Conservation (phyloP, 2,797 vertebrate genomes). For the Ataeniobius toweri region DNA sequence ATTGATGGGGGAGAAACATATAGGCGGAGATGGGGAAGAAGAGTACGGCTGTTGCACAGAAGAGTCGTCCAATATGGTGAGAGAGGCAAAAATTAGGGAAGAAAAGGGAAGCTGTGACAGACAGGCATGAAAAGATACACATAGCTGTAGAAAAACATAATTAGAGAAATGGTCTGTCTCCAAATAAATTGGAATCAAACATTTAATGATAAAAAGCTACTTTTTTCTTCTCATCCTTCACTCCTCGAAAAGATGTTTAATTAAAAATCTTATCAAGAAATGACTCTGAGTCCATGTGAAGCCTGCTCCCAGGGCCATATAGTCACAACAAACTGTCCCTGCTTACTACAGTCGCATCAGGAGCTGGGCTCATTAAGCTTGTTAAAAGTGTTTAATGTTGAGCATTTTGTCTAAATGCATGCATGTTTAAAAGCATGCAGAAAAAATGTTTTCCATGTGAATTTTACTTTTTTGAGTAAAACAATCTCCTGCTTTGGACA, state of each 20-base stretch:
- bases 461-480: constrained; percentile 16
- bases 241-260: constrained; percentile 74
- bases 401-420: not conserved
- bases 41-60: constrained; percentile 10
- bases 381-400: constrained; percentile 56
- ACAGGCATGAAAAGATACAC: constrained; percentile 45
- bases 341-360: constrained; percentile 65
- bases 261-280: constrained; percentile 82
- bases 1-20: constrained; percentile 47
- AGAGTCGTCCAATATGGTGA: constrained; percentile 35
- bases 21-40: constrained; percentile 14
- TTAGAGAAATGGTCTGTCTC: constrained; percentile 64
- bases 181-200: constrained; percentile 74
- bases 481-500: constrained; percentile 6
- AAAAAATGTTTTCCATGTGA: constrained; percentile 13
- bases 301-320: constrained; percentile 57
- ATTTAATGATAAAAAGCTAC: constrained; percentile 72
- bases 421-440: not conserved
- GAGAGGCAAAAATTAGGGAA: constrained; percentile 10
- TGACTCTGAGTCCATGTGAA: constrained; percentile 69
- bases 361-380: constrained; percentile 64
- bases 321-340: constrained; percentile 70
- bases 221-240: constrained; percentile 32
- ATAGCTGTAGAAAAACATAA: constrained; percentile 62
- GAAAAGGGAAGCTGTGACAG: constrained; percentile 28